Conservation (phyloP, 64 coral and sea anemone species). For the Porites lutea region DNA sequence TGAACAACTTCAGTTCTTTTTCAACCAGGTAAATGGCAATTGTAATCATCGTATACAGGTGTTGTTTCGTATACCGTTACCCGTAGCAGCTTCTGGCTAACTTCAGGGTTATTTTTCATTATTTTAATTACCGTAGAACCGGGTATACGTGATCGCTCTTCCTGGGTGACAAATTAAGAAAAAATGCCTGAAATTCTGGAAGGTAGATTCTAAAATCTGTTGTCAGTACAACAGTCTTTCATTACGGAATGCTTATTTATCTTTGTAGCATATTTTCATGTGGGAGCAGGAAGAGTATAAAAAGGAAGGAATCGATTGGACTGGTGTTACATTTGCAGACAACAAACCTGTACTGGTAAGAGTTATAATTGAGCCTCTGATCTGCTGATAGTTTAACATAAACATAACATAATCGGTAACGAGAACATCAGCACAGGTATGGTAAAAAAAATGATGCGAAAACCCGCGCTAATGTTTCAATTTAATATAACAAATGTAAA, state of each 20-base stretch:
- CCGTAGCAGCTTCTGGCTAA: no score
- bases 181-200: no score
- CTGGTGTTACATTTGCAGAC: conserved; percentile 72
- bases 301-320: conserved; percentile 94
- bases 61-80: no score
- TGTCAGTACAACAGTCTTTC: neutral
- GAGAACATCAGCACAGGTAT: neutral
- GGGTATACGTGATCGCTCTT: no score
- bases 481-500: neutral
- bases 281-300: conserved; percentile 96
- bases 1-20: conserved; percentile 95
- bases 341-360: conserved; percentile 93
- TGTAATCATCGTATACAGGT: neutral
- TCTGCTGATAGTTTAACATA: neutral
- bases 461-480: no score
- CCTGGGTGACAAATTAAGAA: no score
- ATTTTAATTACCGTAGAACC: no score
- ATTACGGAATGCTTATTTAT: neutral
- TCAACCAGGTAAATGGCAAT: conserved; percentile 79
- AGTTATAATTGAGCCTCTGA: neutral
- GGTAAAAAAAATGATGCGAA: neutral
- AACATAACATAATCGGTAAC: neutral
- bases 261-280: conserved; percentile 89
- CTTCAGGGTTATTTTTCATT: no score
- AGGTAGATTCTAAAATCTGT: no score